phyloP scores from a whole-genome alignment of 2,888 invertebrate species.

The Chrysotoxum bicinctum region DNA sequence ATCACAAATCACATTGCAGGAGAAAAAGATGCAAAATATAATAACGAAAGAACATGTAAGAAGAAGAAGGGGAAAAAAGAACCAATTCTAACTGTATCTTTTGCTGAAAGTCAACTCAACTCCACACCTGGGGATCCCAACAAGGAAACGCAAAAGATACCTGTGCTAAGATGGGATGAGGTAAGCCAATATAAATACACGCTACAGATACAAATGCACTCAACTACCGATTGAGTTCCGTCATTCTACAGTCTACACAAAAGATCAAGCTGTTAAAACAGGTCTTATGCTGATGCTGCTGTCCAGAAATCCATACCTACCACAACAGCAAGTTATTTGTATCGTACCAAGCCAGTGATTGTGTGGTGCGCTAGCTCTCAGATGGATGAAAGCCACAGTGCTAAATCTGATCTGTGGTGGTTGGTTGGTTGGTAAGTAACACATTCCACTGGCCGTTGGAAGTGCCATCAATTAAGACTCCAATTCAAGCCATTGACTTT shows the following conservation, averaged over 20 bases:
- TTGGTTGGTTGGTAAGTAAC: slow-evolving; percentile 13
- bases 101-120: slow-evolving; percentile 28
- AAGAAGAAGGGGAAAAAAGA: neutral
- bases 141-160: slow-evolving; percentile 37
- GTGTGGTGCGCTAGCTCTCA: neutral
- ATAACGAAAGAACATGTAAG: neutral
- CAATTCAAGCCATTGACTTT: slow-evolving; percentile 59
- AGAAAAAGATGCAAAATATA: neutral
- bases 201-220: slow-evolving; percentile 58
- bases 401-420: neutral
- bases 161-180: slow-evolving; percentile 29
- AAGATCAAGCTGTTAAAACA: slow-evolving; percentile 49
- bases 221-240: slow-evolving; percentile 74
- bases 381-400: neutral
- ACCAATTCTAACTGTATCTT: slow-evolving; percentile 63
- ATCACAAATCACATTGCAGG: slow-evolving; percentile 40
- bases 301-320: slow-evolving; percentile 57
- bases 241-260: slow-evolving; percentile 34
- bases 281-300: slow-evolving; percentile 52
- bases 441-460: slow-evolving; percentile 52
- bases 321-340: slow-evolving; percentile 49
- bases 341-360: neutral
- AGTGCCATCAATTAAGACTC: slow-evolving; percentile 29
- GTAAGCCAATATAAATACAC: slow-evolving; percentile 52
- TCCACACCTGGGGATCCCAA: slow-evolving; percentile 57